Evolutionary conservation across 1,140 invertebrate species (phyloP), one percentile per base, ranked within the genome.

Genomic region (Penaeus indicus): DNA sequence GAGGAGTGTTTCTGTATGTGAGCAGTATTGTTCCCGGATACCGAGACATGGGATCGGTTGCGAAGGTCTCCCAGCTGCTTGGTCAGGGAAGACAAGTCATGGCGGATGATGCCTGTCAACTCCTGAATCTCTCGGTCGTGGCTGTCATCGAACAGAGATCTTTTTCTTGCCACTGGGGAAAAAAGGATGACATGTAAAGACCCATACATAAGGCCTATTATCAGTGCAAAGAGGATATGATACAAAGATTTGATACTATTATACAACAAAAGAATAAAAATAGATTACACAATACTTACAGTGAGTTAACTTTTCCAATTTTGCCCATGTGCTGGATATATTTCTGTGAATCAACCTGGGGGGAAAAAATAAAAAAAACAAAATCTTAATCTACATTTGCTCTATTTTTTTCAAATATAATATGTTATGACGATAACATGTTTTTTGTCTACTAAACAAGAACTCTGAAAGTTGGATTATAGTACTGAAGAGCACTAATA

Each of bases 101-200:
- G 96, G 94, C 99, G 99, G 54, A 99, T 99, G 75, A 99, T 99
- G 92, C 98, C 98, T 1, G 98, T 99, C 64, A 99, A 93, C 93
- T 99, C 98, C 93, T 99, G 97, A 83, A 99, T 99, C 94, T 99
- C 98, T 88, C 96, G 94, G 75, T 97, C 96, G 54, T 90, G 87
- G 93, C 96, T 94, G 92, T 99, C 98, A 94, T 99, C 98, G 94
- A 99, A 99, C 75, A 99, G 94, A 0, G 98, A 98, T 93, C 98
- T 99, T 92, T 96, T 96, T 94, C 99, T 99, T 10, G 98, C 98
- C 95, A 99, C 97, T 98, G 92, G 69, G 95, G 96, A 92, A 90
- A 92, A 32, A 91, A 91, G 91, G 63, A 54, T 19, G 25, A 64
- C 32, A 25, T 64, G 62, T 21, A 72, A 69, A 25, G 27, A 27